Conservation (phyloP, 2,888 invertebrate genomes). For the Cantharis rufa region DNA sequence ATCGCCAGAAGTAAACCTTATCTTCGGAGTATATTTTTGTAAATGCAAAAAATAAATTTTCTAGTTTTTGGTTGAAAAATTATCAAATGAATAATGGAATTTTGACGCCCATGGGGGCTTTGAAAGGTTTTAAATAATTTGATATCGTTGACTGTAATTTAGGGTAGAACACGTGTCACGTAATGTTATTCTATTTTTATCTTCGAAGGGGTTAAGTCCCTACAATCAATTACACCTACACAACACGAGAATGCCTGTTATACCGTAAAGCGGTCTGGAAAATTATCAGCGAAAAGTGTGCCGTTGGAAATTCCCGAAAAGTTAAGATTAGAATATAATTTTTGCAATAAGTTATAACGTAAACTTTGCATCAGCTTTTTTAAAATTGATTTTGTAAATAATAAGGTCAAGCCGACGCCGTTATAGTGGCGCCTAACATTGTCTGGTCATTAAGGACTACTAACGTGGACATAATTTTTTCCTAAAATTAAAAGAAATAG, state of each 20-base stretch:
- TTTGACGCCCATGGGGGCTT: background rate
- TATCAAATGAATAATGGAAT: too few species aligned
- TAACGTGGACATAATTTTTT: background rate
- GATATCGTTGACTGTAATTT: background rate
- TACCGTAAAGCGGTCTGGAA: background rate
- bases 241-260: background rate
- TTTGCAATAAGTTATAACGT: background rate
- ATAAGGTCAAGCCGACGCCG: constrained; percentile 3
- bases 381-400: background rate
- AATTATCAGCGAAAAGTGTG: background rate
- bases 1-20: too few species aligned
- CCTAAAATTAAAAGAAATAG: background rate
- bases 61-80: too few species aligned
- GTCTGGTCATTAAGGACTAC: background rate
- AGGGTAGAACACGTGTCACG: background rate
- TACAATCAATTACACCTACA: background rate
- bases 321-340: background rate
- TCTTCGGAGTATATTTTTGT: too few species aligned
- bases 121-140: background rate
- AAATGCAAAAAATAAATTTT: too few species aligned
- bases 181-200: background rate
- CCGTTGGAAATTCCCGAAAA: background rate
- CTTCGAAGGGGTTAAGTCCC: background rate
- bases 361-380: background rate
- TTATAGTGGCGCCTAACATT: background rate